phyloP scores from a whole-genome alignment of 2,113 vertebrate genomes.

The Xiphias gladius region DNA sequence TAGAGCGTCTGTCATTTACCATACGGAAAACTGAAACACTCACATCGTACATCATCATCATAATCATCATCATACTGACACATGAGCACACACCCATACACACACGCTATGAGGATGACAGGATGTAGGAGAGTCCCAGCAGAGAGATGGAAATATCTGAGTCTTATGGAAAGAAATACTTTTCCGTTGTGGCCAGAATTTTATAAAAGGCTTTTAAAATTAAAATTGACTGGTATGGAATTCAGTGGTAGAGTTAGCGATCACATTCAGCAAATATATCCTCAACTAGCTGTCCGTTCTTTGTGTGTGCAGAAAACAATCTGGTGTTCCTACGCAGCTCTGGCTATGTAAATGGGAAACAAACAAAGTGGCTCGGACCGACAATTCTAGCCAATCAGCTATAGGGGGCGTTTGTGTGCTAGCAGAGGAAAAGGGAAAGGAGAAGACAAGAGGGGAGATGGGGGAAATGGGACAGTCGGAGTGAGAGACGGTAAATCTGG shows the following conservation, averaged over 20 bases:
- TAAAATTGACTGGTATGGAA: background rate
- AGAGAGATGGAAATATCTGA: background rate
- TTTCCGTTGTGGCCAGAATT: slow-evolving; percentile 4
- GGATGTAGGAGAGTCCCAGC: slow-evolving; percentile 46
- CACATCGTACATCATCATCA: slow-evolving; percentile 66
- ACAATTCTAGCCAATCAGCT: no score
- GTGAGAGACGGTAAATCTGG: no score
- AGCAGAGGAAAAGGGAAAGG: no score
- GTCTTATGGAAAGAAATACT: slow-evolving; percentile 17
- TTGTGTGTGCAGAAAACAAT: no score
- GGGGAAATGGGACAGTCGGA: no score
- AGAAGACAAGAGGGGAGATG: no score
- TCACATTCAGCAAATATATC: no score
- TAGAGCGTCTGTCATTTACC: slow-evolving; percentile 59
- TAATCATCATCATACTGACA: slow-evolving; percentile 35
- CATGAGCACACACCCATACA: slow-evolving; percentile 23
- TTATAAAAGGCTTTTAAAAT: background rate
- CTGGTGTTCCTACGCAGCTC: no score
- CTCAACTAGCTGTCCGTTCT: no score
- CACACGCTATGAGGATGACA: slow-evolving; percentile 23
- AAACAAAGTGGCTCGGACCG: no score
- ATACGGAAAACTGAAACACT: slow-evolving; percentile 61
- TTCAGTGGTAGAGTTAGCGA: background rate
- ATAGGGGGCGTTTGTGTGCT: no score
- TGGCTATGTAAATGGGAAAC: no score